Conservation (phyloP, 2,113 vertebrate species). For the Tenrec ecaudatus region DNA sequence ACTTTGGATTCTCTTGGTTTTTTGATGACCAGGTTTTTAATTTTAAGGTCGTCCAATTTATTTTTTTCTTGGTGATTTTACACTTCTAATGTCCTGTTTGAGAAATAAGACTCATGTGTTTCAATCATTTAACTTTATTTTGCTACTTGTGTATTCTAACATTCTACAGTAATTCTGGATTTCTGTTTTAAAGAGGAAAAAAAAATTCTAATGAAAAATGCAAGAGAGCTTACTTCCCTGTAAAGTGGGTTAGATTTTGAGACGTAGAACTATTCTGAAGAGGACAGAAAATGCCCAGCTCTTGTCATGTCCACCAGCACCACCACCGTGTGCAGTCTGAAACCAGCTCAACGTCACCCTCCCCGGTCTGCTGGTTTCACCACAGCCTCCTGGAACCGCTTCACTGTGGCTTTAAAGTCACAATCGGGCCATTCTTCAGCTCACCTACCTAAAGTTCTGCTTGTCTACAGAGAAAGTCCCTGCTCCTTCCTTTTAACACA, state of each 20-base stretch:
- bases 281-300: neutral
- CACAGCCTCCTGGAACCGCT: neutral
- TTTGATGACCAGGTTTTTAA: slow-evolving; percentile 25
- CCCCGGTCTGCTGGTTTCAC: neutral
- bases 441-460: neutral
- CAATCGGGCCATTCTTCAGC: neutral
- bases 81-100: slow-evolving; percentile 24
- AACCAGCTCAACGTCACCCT: neutral
- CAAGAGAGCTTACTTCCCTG: neutral
- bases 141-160: slow-evolving; percentile 17
- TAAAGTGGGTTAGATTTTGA: neutral
- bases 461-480: neutral
- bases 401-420: slow-evolving; percentile 1
- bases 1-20: neutral
- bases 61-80: slow-evolving; percentile 1
- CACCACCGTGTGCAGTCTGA: neutral
- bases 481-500: neutral
- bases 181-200: neutral
- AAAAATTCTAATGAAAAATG: neutral
- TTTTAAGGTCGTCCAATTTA: neutral
- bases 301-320: neutral
- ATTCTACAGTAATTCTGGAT: neutral
- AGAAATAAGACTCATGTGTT: neutral
- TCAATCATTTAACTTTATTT: slow-evolving; percentile 31
- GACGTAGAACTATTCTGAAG: neutral